A percentile compares a stretch with the other conserved stretches of the same genome.
These are phyloP conservation scores for Tetheella fluctuosa DNA, from an alignment of 2,888 invertebrate species.

Conservation along the genomic window DNA sequence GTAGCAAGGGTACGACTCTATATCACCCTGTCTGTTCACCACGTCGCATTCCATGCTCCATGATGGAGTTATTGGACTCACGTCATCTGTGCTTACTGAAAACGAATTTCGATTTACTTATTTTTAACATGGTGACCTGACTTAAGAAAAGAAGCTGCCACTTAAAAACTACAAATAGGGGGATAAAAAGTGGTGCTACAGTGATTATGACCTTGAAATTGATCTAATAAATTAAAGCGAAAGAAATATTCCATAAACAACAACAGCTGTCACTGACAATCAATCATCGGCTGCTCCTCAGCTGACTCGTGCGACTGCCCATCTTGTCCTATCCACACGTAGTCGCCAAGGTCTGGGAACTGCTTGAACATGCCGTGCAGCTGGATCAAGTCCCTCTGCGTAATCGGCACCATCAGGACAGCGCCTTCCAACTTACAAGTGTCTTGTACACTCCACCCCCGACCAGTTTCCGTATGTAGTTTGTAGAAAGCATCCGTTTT, in stretches of 20 bases:
- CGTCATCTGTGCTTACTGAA: neutral
- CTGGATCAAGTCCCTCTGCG: slow-evolving; percentile 48
- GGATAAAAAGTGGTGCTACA: too few relatives aligned
- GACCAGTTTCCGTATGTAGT: slow-evolving; percentile 50
- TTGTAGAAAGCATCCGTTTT: slow-evolving; percentile 65
- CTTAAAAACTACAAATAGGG: too few relatives aligned
- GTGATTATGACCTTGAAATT: too few relatives aligned
- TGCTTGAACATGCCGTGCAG: slow-evolving; percentile 59
- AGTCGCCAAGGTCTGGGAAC: slow-evolving; percentile 57
- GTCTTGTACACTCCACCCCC: slow-evolving; percentile 8
- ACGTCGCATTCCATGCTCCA: slow-evolving; percentile 38
- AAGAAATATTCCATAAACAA: too few relatives aligned
- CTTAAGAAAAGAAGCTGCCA: too few relatives aligned
- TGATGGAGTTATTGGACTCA: neutral
- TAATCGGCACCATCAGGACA: slow-evolving; percentile 43
- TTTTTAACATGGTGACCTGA: too few relatives aligned
- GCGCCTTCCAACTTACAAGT: slow-evolving; percentile 56
- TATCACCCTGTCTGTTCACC: slow-evolving; percentile 46
- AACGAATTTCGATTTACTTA: neutral
- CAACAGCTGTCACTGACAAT: slow-evolving; percentile 28
- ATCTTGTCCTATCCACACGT: slow-evolving; percentile 54
- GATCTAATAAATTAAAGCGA: too few relatives aligned
- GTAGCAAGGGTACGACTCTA: slow-evolving; percentile 36
- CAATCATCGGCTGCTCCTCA: slow-evolving; percentile 43
- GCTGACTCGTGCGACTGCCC: slow-evolving; percentile 49